Evolutionary conservation across 2,113 vertebrate genomes (phyloP), one percentile per base, ranked within the genome.

Genomic region (Bufo gargarizans): DNA sequence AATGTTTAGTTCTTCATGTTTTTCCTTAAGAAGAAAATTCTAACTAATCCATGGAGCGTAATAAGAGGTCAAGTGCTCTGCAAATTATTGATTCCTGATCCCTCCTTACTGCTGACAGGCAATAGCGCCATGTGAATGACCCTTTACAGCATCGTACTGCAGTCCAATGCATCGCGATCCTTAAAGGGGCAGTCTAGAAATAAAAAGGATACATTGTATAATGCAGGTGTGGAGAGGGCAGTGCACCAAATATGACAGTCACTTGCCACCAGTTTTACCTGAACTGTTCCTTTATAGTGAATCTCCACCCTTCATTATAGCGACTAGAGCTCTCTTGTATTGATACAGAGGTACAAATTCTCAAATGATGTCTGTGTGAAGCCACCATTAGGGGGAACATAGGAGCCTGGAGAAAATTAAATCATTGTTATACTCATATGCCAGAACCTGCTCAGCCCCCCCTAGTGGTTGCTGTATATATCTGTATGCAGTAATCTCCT

Each of bases 61-160:
- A 82, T 82, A 87, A 72, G 77, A 82, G 86, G 65, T 87, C 78
- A 82, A 87, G 78, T 87, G 65, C 3, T 13, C 65, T 16, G 45
- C 74, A 59, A 87, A 82, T 87, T 33, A 82, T 87, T 82, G 4
- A 87, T 87, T 74, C 78, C 17, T 45, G 55, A 33, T 55, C 20
- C 17, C 67, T 53, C 33, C 71, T 45, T 7, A 45, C 45, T 85
- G 12, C 17, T 72, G 74, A 87, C 65, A 81, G n/a, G 49, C 16
- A 71, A 53, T 20, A 71, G 19, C 6, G 47, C 71, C 59, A n/a
- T 58, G 47, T 58, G 16, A 8, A 7, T 22, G 61, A 19, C 88
- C 0, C 80, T 8, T 8, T 4, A 63, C 13, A 22, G 43, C 10
- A 63, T 67, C 3, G 12, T 49, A 6, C 81, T 20, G 45, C 53